Evolutionary conservation across 2,888 invertebrate species (phyloP).

Genomic region (Seira ritae): DNA sequence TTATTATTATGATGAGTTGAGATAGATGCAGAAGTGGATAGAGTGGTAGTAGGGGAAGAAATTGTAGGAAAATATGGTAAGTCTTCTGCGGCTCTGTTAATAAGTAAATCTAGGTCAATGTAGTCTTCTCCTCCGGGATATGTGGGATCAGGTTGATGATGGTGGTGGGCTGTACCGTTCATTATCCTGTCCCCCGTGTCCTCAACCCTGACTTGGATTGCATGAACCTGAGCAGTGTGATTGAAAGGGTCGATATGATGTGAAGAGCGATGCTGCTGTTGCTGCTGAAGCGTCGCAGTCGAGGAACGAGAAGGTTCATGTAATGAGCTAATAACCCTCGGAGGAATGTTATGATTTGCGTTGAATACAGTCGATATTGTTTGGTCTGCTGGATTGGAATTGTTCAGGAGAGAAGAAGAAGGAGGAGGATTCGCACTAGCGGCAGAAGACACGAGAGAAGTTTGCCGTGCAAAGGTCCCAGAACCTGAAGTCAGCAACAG

Average conservation of each 20-base stretch:
- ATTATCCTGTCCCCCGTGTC: conserved; percentile 48
- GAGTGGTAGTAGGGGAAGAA: conserved; percentile 55
- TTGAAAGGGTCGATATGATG: conserved; percentile 51
- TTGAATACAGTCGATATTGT: conserved; percentile 57
- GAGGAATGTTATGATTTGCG: conserved; percentile 44
- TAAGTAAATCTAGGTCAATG: conserved; percentile 76
- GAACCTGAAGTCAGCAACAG: conserved; percentile 53
- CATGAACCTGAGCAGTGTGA: conserved; percentile 56
- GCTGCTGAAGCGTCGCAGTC: conserved; percentile 10
- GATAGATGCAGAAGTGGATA: conserved; percentile 46
- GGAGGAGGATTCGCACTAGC: conserved; percentile 34
- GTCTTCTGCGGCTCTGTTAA: conserved; percentile 76
- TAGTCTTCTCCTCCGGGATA: conserved; percentile 75
- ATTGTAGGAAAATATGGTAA: conserved; percentile 74
- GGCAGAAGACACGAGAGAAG: conserved; percentile 53
- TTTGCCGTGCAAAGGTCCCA: conserved; percentile 41
- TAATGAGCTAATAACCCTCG: conserved; percentile 51
- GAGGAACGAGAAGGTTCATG: conserved; percentile 41
- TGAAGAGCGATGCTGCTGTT: conserved; percentile 42
- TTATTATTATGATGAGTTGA: conserved; percentile 49
- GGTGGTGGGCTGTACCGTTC: background rate
- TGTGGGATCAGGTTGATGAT: conserved; percentile 12
- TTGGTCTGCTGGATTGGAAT: conserved; percentile 49
- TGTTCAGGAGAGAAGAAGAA: conserved; percentile 35
- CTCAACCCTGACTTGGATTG: conserved; percentile 26